These are phyloP conservation scores for Parazoanthus darwini DNA, from an alignment of 92 coral and sea anemone genomes.

Conservation along the genomic window DNA sequence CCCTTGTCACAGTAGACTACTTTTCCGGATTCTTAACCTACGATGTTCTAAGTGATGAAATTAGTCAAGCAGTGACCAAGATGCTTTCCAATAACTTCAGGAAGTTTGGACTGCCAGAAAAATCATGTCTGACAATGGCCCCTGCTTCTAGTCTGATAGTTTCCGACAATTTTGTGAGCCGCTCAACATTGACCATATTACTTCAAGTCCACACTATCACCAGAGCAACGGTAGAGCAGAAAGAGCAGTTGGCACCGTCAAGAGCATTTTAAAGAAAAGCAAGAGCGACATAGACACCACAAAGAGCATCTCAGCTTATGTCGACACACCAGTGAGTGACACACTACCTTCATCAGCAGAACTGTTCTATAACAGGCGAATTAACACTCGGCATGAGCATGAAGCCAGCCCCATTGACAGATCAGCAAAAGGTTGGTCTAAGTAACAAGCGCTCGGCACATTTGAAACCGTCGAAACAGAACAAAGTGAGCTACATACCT, in stretches of 20 bases:
- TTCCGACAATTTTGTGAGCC: conserved; percentile 54
- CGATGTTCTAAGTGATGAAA: conserved; percentile 43
- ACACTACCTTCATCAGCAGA: conserved; percentile 57
- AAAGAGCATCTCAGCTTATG: conserved; percentile 54
- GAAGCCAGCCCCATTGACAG: conserved; percentile 66
- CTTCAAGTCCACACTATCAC: conserved; percentile 51
- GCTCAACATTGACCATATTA: conserved; percentile 53
- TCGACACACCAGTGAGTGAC: conserved; percentile 58
- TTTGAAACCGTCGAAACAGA: conserved; percentile 56
- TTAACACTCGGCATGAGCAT: conserved; percentile 67
- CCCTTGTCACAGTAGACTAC: conserved; percentile 62
- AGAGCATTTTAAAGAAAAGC: conserved; percentile 57
- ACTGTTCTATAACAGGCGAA: conserved; percentile 54
- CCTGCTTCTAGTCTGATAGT: conserved; percentile 56
- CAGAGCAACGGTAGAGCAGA: conserved; percentile 61
- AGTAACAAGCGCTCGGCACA: conserved; percentile 67
- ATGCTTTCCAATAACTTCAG: conserved; percentile 52
- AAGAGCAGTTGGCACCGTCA: conserved; percentile 51
- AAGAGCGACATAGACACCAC: conserved; percentile 54
- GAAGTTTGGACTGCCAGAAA: conserved; percentile 62
- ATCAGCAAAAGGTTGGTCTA: conserved; percentile 58
- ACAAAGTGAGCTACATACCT: conserved; percentile 52
- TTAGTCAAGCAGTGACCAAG: conserved; percentile 43
- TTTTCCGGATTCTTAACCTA: conserved; percentile 61
- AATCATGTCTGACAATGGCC: conserved; percentile 60